Base-by-base conservation (phyloP, 2,888 invertebrate genomes). In the Ophion ventricosus region DNA sequence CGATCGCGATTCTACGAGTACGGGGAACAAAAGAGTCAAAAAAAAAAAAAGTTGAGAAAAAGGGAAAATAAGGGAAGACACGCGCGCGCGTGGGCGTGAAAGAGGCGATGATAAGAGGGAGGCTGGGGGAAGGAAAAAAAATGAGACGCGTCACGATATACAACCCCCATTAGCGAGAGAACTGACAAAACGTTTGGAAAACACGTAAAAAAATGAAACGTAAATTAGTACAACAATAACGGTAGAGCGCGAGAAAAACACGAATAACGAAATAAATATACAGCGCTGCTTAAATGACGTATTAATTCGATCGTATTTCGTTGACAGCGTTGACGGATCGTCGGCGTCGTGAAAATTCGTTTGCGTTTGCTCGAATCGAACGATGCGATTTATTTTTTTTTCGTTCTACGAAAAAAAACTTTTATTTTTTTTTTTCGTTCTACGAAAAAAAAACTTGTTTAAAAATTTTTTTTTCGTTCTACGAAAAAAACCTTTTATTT, bases 211-310 rank as follows among this genome's bases (percentile, higher is more conserved):
- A 35, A 80, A 20, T 20, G 43, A 43, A 64, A 73, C 70, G 54
- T 25, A 35, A 70, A 40, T 56, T 0, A 40, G 0, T 70, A 43
- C 11, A 23, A 63, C 57, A 74, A 49, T 88, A 79, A 87, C 70
- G 80, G 88, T 90, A 89, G 89, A 89, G 82, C 79, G 89, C 86
- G 83, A 89, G 75, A 86, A 78, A 86, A 61, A 56, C 76, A 89
- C 85, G 85, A 84, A 87, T 84, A 90, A 90, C 88, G 88, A 89
- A 86, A 80, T 87, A 85, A 86, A 89, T 89, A 91, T 88, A 87
- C 88, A 89, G 75, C 82, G 90, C 89, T 89, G 91, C 91, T 91
- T 91, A 84, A 87, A 89, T 89, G 87, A 90, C 85, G 88, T 88
- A 89, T 89, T 88, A 89, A 90, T 91, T 85, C 85, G 85, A 87